Conservation (phyloP, 2,888 invertebrate species). For the Tachina grossa region DNA sequence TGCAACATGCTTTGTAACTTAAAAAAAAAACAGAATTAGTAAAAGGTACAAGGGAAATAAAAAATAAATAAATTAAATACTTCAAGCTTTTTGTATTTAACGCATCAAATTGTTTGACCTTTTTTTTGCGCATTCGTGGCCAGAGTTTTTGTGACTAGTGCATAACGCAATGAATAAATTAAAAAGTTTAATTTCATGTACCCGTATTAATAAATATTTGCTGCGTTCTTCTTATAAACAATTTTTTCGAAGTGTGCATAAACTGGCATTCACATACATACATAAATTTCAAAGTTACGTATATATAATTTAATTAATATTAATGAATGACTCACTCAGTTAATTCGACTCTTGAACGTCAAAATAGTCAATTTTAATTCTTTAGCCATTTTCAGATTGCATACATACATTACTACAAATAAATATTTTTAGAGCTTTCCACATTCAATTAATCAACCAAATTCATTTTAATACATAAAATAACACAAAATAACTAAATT, state of each 20-base stretch:
- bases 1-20: conserved; percentile 10
- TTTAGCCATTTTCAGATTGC: too few relatives aligned
- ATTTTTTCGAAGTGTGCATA: background rate
- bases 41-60: background rate
- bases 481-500: too few relatives aligned
- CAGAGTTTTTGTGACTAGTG: background rate
- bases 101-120: background rate
- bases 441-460: too few relatives aligned
- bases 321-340: too few relatives aligned
- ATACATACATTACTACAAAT: too few relatives aligned
- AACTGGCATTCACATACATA: background rate
- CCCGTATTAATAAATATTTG: background rate
- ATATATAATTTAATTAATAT: too few relatives aligned
- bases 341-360: too few relatives aligned
- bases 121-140: background rate
- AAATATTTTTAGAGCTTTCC: too few relatives aligned
- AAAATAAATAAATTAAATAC: background rate
- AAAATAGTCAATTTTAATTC: too few relatives aligned
- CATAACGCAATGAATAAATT: background rate
- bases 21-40: conserved; percentile 1
- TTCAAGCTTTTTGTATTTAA: background rate
- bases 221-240: background rate
- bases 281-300: too few relatives aligned
- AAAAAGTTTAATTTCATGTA: background rate
- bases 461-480: too few relatives aligned